These are phyloP conservation scores for Zootermopsis nevadensis DNA, from an alignment of 2,888 invertebrate species.

Conservation along the genomic window DNA sequence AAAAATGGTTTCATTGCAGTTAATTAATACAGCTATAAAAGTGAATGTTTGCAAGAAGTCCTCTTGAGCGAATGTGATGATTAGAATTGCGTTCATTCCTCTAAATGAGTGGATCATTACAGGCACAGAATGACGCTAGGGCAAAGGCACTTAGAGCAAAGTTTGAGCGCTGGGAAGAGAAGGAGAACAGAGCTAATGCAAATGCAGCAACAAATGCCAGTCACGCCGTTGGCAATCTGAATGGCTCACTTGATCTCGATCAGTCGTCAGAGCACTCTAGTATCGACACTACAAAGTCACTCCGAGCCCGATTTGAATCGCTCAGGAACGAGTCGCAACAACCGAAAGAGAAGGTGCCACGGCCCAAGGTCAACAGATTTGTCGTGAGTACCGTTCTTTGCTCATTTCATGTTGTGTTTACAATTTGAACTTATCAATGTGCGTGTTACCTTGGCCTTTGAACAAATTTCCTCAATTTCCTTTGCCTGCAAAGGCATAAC, in stretches of 20 bases:
- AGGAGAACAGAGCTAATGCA: slow-evolving; percentile 64
- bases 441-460: too few relatives aligned
- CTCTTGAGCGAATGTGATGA: too few relatives aligned
- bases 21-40: too few relatives aligned
- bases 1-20: too few relatives aligned
- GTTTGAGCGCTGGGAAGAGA: slow-evolving; percentile 88
- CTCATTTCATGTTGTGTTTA: too few relatives aligned
- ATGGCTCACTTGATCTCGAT: slow-evolving; percentile 60
- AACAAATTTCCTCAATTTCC: too few relatives aligned
- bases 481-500: too few relatives aligned
- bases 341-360: slow-evolving; percentile 65
- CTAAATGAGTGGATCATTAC: slow-evolving; percentile 37
- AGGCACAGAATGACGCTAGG: slow-evolving; percentile 81
- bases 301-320: slow-evolving; percentile 83
- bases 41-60: too few relatives aligned
- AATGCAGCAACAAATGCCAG: slow-evolving; percentile 56
- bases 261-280: slow-evolving; percentile 74
- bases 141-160: slow-evolving; percentile 87
- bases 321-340: slow-evolving; percentile 70
- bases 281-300: slow-evolving; percentile 83
- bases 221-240: slow-evolving; percentile 53
- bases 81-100: too few relatives aligned
- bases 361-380: slow-evolving; percentile 88
- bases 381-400: slow-evolving; percentile 76
- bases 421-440: too few relatives aligned